Conservation (phyloP, 2,797 vertebrate species). For the Xyrichtys novacula region DNA sequence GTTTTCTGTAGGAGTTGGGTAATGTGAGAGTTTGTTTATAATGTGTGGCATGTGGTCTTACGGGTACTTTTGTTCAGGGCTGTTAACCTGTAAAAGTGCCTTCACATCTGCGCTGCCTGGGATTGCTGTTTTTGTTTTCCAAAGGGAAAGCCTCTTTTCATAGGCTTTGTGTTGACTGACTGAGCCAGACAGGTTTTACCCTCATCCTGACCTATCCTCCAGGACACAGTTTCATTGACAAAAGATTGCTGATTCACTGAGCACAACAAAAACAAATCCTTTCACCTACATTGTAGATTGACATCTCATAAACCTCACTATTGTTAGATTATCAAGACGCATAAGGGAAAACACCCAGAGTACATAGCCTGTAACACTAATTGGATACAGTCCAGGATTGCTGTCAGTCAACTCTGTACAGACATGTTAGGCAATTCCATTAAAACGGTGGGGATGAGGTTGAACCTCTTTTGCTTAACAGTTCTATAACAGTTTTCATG, state of each 20-base stretch:
- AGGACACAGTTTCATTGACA: background rate
- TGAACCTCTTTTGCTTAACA: no score
- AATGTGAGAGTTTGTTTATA: no score
- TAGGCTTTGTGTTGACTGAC: background rate
- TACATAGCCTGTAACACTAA: background rate
- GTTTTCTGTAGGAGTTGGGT: no score
- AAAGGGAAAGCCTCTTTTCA: background rate
- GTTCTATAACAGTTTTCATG: no score
- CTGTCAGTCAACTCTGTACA: conserved; percentile 1
- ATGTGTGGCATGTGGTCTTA: no score
- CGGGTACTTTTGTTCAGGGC: background rate
- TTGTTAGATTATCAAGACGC: background rate
- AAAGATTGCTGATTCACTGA: background rate
- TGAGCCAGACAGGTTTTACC: background rate
- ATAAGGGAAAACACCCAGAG: background rate
- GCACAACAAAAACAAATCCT: background rate
- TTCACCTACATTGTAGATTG: background rate
- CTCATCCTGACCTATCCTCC: background rate
- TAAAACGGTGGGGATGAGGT: background rate
- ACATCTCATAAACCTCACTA: background rate
- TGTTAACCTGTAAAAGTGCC: background rate
- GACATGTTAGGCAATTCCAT: background rate
- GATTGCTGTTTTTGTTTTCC: background rate
- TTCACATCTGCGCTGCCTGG: background rate
- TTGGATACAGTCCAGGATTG: background rate